A percentile compares a stretch with the other conserved stretches of the same genome.
phyloP scores from a whole-genome alignment of 1,140 invertebrate genomes.

The Aphidius ervi region DNA sequence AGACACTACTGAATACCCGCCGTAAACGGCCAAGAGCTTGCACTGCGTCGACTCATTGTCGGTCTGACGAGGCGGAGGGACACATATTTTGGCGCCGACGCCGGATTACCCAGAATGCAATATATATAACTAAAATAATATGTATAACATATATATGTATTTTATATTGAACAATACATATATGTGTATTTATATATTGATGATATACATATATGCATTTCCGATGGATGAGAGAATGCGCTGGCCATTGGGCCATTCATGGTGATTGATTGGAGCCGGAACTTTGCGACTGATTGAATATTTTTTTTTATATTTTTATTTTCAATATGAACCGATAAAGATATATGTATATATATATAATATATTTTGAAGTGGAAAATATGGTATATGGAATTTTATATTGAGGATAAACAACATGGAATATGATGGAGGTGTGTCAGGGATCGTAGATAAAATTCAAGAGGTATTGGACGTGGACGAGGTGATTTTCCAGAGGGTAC shows the following conservation, averaged over 20 bases:
- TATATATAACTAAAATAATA: not conserved
- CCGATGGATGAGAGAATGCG: not conserved
- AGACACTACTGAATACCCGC: conserved; percentile 51
- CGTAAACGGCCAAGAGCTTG: conserved; percentile 47
- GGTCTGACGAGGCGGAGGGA: conserved; percentile 37
- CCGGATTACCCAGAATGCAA: conserved; percentile 9
- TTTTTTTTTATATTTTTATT: conserved; percentile 41
- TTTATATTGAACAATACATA: conserved; percentile 1
- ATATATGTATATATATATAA: no score
- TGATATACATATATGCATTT: not conserved
- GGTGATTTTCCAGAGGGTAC: no score
- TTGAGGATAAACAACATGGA: no score
- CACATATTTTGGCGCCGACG: conserved; percentile 14
- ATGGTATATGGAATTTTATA: no score
- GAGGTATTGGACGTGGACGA: no score
- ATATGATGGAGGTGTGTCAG: no score
- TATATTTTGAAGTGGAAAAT: no score
- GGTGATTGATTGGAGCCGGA: conserved; percentile 51
- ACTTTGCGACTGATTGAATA: conserved; percentile 53
- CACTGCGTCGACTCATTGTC: conserved; percentile 48
- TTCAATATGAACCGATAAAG: not conserved
- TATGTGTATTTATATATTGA: conserved; percentile 5
- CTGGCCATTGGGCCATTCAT: conserved; percentile 22
- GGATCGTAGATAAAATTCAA: no score
- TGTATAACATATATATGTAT: not conserved